Evolutionary conservation across 2,113 vertebrate genomes (phyloP), one percentile per base, ranked within the genome.

Genomic region (Dendropsophus ebraccatus): DNA sequence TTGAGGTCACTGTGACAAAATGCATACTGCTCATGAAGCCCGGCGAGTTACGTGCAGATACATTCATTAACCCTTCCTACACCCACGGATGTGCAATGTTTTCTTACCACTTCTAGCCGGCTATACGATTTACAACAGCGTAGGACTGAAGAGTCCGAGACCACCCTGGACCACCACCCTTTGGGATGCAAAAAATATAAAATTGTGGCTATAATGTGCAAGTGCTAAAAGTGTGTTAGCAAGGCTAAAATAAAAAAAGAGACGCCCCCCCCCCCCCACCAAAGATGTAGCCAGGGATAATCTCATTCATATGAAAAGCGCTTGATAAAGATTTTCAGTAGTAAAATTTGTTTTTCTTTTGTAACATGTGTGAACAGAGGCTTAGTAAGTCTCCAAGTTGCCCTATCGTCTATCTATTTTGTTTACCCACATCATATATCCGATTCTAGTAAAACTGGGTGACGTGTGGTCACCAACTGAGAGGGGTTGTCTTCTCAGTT

Each of bases 31-130:
- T 4, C 54, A 25, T 62, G 62, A 60, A 28, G 25, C 23, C 41
- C 14, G 21, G n/a, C 16, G 30, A 58, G 11, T 30, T 79, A 79
- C 77, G 25, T 21, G 54, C 52, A 35, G 32, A 45, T 62, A 54
- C 75, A 78, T 76, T 69, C 65, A 73, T 58, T 56, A 35, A 56
- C 50, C 77, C 77, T 41, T 80, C 50, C 77, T 41, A 80, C 23
- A 37, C 32, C 77, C 37, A 25, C 14, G 52, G 50, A 52, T 58
- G 52, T 79, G 77, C 77, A 79, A 41, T 25, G 12, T 56, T 5
- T 56, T 78, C 21, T 21, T 17, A 47, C 8, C 16, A 41, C 35
- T 28, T n/a, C 28, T 54, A 77, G 17, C 52, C 50, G 58, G 77
- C 21, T 14, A 37, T 35, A 60, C 25, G 23, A 79, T 30, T 41